These are phyloP conservation scores for Nothoprocta pentlandii DNA, from an alignment of 2,113 vertebrate species.

Conservation along the genomic window DNA sequence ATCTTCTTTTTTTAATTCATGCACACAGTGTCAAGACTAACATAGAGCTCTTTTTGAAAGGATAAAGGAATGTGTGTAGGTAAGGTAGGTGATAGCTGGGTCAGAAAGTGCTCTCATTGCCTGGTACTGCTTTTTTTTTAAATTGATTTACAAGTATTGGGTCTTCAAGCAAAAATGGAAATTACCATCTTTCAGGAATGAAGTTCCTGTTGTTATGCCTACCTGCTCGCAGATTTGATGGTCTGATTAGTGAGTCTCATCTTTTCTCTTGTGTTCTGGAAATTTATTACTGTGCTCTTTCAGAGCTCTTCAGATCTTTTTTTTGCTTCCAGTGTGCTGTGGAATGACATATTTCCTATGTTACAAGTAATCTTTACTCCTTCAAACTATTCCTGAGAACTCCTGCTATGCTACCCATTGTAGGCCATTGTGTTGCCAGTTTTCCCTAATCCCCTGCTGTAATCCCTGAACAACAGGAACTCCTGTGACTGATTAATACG, in stretches of 20 bases:
- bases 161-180: neutral
- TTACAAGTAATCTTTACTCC: neutral
- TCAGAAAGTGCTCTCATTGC: fast-evolving
- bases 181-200: neutral
- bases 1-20: neutral
- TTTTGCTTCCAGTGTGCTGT: neutral
- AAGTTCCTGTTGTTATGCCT: neutral
- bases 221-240: neutral
- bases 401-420: neutral
- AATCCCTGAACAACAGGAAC: neutral
- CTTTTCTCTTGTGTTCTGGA: neutral
- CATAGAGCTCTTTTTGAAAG: neutral
- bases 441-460: neutral
- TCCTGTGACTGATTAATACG: neutral
- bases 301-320: neutral
- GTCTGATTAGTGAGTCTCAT: neutral
- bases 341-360: neutral
- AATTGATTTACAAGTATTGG: neutral
- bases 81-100: neutral
- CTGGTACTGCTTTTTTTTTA: neutral
- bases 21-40: neutral
- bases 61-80: fast-evolving
- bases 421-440: neutral
- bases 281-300: neutral
- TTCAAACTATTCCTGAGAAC: neutral